Evolutionary conservation across 2,113 vertebrate species (phyloP).

Genomic region (Balaeniceps rex): DNA sequence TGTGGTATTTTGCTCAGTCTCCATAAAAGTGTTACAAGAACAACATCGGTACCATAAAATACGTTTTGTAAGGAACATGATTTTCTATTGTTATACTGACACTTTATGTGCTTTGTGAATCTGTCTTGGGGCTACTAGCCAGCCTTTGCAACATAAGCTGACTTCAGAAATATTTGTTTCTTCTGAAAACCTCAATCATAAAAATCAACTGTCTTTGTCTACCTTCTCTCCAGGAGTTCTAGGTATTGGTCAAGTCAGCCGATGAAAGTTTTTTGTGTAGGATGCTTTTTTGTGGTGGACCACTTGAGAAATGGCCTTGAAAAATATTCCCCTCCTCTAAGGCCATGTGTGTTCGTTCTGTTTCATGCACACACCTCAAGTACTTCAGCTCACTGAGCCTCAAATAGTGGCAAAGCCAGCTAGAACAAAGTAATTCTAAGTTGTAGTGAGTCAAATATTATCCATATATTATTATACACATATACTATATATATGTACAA

Average conservation of each 20-base stretch:
- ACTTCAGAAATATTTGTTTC: background rate
- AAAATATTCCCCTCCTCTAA: background rate
- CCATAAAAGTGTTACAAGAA: background rate
- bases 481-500: background rate
- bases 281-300: background rate
- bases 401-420: background rate
- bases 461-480: background rate
- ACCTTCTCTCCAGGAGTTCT: background rate
- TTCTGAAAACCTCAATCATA: background rate
- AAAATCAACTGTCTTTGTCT: background rate
- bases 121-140: background rate
- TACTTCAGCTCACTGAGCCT: background rate
- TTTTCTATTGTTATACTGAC: slow-evolving; percentile 22
- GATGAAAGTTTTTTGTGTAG: background rate
- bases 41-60: background rate
- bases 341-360: background rate
- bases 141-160: background rate
- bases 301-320: background rate
- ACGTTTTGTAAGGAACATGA: background rate
- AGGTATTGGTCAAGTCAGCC: background rate
- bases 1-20: background rate
- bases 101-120: slow-evolving; percentile 2
- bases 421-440: background rate
- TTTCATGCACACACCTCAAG: background rate
- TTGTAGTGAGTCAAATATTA: background rate